phyloP scores from a whole-genome alignment of 2,797 vertebrate genomes.

The Sphenodon punctatus region DNA sequence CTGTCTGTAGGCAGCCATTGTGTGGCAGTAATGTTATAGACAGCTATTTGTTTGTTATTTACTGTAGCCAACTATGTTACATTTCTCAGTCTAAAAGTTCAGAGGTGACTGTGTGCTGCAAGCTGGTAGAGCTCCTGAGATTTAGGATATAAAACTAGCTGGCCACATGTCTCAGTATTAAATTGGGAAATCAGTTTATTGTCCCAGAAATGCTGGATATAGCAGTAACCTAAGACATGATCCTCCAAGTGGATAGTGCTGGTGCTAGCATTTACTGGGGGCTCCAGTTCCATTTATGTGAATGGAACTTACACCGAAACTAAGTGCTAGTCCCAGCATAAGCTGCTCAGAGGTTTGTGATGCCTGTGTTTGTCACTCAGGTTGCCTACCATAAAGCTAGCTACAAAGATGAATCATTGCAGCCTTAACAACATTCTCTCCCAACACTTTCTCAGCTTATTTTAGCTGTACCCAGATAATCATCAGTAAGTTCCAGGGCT shows the following conservation, averaged over 20 bases:
- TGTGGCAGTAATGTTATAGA: not conserved
- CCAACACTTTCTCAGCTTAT: not conserved
- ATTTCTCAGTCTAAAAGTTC: not conserved
- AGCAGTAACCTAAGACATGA: not conserved
- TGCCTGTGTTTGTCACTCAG: not conserved
- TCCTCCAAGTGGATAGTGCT: too few species aligned
- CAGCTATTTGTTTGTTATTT: not conserved
- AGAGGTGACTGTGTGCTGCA: not conserved
- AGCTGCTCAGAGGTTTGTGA: too few species aligned
- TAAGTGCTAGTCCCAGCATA: too few species aligned
- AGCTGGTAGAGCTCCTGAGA: not conserved
- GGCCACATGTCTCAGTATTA: not conserved
- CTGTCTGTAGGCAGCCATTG: not conserved
- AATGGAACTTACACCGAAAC: too few species aligned
- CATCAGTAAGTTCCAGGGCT: not conserved
- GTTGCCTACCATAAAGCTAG: not conserved
- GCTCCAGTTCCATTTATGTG: too few species aligned
- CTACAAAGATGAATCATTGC: not conserved
- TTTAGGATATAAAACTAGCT: not conserved
- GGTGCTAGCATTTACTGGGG: too few species aligned
- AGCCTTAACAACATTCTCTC: not conserved
- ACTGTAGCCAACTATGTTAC: not conserved
- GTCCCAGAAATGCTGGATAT: not conserved
- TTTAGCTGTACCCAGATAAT: not conserved
- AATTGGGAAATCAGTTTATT: not conserved